These are phyloP conservation scores for Acyrthosiphon pisum DNA, from an alignment of 1,140 invertebrate genomes.

Conservation along the genomic window DNA sequence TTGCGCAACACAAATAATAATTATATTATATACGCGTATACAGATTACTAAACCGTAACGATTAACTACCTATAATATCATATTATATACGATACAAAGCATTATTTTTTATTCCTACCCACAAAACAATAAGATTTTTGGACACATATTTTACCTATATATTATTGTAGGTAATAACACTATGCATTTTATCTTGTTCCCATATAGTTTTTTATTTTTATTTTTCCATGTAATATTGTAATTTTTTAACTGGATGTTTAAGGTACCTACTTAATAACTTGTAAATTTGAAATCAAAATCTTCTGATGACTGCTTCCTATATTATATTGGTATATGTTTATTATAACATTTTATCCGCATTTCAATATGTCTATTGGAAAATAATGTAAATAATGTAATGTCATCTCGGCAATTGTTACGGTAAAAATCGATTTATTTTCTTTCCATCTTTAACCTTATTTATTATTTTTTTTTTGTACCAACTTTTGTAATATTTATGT, in stretches of 20 bases:
- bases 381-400: neutral
- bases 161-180: no score
- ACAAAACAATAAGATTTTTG: neutral
- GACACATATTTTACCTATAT: neutral
- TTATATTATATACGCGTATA: no score
- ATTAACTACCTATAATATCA: no score
- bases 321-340: no score
- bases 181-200: neutral
- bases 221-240: neutral
- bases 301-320: neutral
- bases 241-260: neutral
- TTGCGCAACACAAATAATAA: neutral
- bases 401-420: neutral
- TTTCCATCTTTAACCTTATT: neutral
- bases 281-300: neutral
- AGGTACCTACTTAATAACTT: neutral
- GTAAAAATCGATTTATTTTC: neutral
- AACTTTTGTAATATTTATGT: conserved; percentile 14
- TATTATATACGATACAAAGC: neutral
- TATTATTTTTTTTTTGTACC: neutral
- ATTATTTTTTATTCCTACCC: neutral
- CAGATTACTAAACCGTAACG: neutral
- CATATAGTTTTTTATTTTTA: neutral
- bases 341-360: neutral
- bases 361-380: neutral